Percentiles rank a stretch among this genome's conserved stretches.
These are phyloP conservation scores for Tyto alba DNA, from an alignment of 2,113 vertebrate genomes.

Conservation along the genomic window DNA sequence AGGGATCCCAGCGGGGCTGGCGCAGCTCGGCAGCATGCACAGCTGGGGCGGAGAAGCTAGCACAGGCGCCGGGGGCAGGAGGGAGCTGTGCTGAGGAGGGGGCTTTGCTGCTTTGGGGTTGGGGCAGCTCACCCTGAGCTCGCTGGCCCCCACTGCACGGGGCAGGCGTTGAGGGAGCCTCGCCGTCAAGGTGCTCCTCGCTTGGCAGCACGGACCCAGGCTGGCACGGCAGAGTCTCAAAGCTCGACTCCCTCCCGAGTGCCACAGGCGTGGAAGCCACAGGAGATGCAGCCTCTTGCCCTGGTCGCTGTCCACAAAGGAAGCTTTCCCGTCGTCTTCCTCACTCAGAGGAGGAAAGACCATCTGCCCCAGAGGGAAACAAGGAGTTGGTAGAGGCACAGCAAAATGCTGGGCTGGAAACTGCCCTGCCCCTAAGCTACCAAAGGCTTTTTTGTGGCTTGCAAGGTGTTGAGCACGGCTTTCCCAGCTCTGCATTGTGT, in stretches of 20 bases:
- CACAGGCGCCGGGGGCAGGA: not conserved
- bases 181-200: fast-evolving
- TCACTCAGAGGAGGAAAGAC: not conserved
- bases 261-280: fast-evolving
- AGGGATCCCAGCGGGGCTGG: fast-evolving
- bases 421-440: not conserved
- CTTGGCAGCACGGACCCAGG: not conserved
- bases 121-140: not conserved
- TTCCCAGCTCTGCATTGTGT: not conserved
- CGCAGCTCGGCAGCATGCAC: fast-evolving
- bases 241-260: fast-evolving
- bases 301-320: not conserved
- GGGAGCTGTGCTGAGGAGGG: not conserved
- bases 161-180: not conserved
- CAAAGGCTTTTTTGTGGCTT: not conserved
- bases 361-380: not conserved
- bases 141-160: fast-evolving
- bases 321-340: not conserved
- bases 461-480: not conserved
- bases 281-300: not conserved
- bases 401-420: not conserved
- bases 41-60: not conserved
- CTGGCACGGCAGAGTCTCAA: not conserved
- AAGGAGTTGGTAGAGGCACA: not conserved
- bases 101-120: not conserved